Base-by-base conservation (phyloP, 1,140 invertebrate genomes). In the Megalonaias nervosa region DNA sequence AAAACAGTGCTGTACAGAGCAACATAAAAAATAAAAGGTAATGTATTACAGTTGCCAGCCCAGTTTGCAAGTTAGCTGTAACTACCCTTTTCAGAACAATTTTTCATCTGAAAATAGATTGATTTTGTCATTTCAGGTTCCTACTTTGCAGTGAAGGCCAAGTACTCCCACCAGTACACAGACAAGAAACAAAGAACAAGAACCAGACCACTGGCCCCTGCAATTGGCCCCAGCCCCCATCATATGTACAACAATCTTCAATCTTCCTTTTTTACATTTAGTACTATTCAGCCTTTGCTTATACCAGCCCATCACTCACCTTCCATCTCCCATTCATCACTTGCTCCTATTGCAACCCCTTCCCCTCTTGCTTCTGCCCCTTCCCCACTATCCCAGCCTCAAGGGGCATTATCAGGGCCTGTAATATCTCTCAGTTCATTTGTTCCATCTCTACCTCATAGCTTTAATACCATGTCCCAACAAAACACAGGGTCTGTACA, bases 161-260 rank as follows among this genome's bases (percentile, higher is more conserved):
- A 75, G 13, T 88, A 88, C 62, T 88, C 87, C 26, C 85, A 88
- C 65, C 80, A 84, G 75, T 88, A 86, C 69, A 86, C 86, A 38
- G 86, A 87, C 62, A 56, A 67, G n/a, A 23, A 16, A 38, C 13
- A 59, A 66, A 57, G 61, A 9, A 67, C n/a, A 2, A 67, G 57
- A 19, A n/a, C 56, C 48, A 62, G 23, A 69, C 26, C 64, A 19
- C 13, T 66, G 23, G 13, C 23, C 13, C 48, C 21, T 61, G 65
- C 71, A 13, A 60, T 71, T 26, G 38, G 56, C n/a, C 17, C 62
- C 11, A 69, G 31, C 17, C 5, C n/a, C 1, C 66, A 73, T 14
- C 23, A 58, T 13, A 61, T 62, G 48, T 61, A 56, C 17, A 60
- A 71, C 67, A 57, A 59, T 17, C 31, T 72, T 58, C 71, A 66